Conservation (phyloP, 1,140 invertebrate genomes). For the Meloidogyne exigua region DNA sequence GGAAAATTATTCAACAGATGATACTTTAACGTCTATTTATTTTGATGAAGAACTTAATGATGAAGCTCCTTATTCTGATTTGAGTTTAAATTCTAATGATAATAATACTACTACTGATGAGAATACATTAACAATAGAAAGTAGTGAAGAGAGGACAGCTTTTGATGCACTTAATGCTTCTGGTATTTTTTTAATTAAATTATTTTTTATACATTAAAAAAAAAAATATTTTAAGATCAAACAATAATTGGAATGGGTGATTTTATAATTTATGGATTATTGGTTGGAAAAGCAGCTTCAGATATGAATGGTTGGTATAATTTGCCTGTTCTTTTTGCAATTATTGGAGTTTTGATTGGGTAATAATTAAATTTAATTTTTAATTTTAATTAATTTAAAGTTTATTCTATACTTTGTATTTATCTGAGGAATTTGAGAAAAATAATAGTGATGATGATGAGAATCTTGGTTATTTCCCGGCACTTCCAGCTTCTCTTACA, state of each 20-base stretch:
- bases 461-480: background rate
- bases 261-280: slow-evolving; percentile 2
- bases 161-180: background rate
- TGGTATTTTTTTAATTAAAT: background rate
- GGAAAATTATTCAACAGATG: background rate
- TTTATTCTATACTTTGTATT: background rate
- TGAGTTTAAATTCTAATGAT: background rate
- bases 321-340: background rate
- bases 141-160: background rate
- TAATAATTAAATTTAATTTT: background rate
- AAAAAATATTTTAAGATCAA: background rate
- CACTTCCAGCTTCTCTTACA: background rate
- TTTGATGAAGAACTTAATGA: background rate
- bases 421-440: background rate
- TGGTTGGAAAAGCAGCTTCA: background rate
- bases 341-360: slow-evolving; percentile 2
- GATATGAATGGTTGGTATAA: slow-evolving; percentile 1
- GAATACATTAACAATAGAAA: background rate
- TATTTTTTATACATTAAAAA: background rate
- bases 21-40: background rate
- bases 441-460: background rate
- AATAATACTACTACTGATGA: too few relatives aligned
- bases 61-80: background rate
- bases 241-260: background rate
- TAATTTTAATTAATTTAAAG: background rate